These are phyloP conservation scores for Pantherophis vulpinus DNA, from an alignment of 2,797 vertebrate genomes.

Conservation along the genomic window DNA sequence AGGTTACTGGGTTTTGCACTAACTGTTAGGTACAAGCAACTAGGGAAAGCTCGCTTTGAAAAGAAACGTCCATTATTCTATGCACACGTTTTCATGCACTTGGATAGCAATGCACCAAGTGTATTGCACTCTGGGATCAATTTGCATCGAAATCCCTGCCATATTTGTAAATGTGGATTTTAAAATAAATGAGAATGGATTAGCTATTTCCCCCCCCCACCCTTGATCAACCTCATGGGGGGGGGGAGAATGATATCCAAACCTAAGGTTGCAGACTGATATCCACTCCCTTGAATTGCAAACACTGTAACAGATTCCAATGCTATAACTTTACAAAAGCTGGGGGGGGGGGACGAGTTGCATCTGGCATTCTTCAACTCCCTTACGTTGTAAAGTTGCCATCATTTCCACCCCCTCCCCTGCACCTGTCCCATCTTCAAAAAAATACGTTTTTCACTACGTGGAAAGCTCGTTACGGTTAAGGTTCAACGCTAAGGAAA, in stretches of 20 bases:
- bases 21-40: background rate
- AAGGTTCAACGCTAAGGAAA: background rate
- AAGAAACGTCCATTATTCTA: background rate
- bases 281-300: background rate
- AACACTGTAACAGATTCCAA: background rate
- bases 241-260: background rate
- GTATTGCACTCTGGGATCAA: background rate
- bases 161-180: background rate
- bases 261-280: background rate
- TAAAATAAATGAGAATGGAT: background rate
- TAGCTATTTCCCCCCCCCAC: too few relatives aligned
- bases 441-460: background rate
- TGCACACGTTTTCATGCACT: background rate
- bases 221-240: background rate
- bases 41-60: background rate
- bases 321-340: background rate
- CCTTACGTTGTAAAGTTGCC: too few relatives aligned
- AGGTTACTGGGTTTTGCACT: background rate
- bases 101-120: background rate
- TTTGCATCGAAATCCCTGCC: background rate
- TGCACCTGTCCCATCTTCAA: background rate
- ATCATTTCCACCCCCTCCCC: background rate
- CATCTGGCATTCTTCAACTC: background rate
- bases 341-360: rapidly evolving
- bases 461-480: background rate